A percentile compares a stretch with the other conserved stretches of the same genome.
phyloP scores from a whole-genome alignment of 2,888 invertebrate genomes.

The Archaeoteleia sp. region DNA sequence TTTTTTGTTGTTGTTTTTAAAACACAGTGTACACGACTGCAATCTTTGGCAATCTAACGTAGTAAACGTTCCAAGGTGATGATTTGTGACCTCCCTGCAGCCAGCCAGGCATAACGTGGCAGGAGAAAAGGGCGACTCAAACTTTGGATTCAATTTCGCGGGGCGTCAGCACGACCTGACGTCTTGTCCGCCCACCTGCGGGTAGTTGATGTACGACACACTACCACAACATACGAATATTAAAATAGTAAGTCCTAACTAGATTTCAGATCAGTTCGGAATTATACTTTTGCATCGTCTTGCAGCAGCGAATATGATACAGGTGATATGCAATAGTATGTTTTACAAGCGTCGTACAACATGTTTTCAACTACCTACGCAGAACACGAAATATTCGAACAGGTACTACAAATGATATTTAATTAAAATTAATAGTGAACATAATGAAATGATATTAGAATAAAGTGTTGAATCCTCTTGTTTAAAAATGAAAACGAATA shows the following conservation, averaged over 20 bases:
- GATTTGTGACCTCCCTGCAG: slow-evolving; percentile 73
- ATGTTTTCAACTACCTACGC: too few species aligned
- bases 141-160: slow-evolving; percentile 74
- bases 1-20: slow-evolving; percentile 21
- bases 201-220: slow-evolving; percentile 57
- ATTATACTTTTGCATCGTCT: slow-evolving; percentile 31
- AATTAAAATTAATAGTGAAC: too few species aligned
- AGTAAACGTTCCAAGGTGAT: slow-evolving; percentile 71
- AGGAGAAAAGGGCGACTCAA: slow-evolving; percentile 61
- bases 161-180: slow-evolving; percentile 71
- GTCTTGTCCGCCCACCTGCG: slow-evolving; percentile 72
- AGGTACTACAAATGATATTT: too few species aligned
- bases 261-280: slow-evolving; percentile 40
- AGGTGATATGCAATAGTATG: slow-evolving; percentile 3
- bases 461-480: too few species aligned
- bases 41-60: slow-evolving; percentile 73
- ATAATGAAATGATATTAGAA: too few species aligned
- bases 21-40: slow-evolving; percentile 58
- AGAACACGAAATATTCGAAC: too few species aligned
- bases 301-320: slow-evolving; percentile 1
- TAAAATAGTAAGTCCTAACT: slow-evolving; percentile 50
- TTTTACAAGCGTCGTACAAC: slow-evolving; percentile 6
- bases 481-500: too few species aligned
- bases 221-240: slow-evolving; percentile 51
- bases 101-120: slow-evolving; percentile 52